Base-by-base conservation (phyloP, 1,140 invertebrate species). In the Drosophila sp. region DNA sequence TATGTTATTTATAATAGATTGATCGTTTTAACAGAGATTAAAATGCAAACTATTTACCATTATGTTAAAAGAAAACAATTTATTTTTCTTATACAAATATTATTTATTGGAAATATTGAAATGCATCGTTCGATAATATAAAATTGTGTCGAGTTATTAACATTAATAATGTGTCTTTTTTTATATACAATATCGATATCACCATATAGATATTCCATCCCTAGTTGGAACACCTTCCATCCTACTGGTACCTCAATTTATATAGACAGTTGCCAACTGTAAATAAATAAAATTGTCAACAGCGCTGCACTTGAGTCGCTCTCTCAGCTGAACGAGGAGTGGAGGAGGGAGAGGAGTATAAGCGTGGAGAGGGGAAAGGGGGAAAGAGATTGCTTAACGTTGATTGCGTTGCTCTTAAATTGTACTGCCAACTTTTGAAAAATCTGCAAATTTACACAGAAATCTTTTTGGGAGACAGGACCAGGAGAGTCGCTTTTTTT, bases 261-360 rank as follows among this genome's bases (percentile, higher is more conserved):
- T 87, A 87, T 87, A 87, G 82, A 87, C 82, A 89, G 83, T 76
- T 72, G 83, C 74, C 82, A 87, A 87, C 83, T 87, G 76, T 89
- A 87, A 87, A 87, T 87, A 87, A 87, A 87, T 87, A 87, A 87
- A 87, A 87, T 87, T 87, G 83, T 87, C 83, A 87, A 87, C 82
- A 73, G 76, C 77, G 57, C 59, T 80, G 78, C 77, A 78, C 77
- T 84, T 34, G 38, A 29, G 38, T 53, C 6, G 25, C 27, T 46
- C 34, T 43, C 13, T 18, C 27, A 54, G 11, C 2, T 14, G 0
- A 21, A 2, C 43, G 25, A 48, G 45, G 43, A 21, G 18, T 5
- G 11, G 32, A 46, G 65, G 83, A 84, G 89, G 4, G 21, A 21
- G 21, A 4, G 4, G 21, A 21, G 21, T 2, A 21, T 1, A 21